phyloP scores from a whole-genome alignment of 2,113 vertebrate genomes.

The Ornithorhynchus anatinus region DNA sequence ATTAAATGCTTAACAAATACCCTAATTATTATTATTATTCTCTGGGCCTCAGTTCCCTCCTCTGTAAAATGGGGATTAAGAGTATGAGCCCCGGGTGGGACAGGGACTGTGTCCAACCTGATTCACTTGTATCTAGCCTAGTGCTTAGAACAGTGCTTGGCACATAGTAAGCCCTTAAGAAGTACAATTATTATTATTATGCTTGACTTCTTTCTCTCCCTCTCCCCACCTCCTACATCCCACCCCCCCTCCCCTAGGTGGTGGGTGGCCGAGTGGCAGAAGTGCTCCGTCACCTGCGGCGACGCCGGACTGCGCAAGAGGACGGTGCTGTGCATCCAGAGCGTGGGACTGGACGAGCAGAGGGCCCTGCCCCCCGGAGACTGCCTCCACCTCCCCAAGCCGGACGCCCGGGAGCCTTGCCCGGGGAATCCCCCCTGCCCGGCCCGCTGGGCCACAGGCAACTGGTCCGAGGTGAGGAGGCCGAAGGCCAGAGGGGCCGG shows the following conservation, averaged over 20 bases:
- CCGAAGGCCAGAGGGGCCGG: fast-evolving
- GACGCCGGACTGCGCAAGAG: slow-evolving; percentile 71
- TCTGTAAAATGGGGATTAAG: no score
- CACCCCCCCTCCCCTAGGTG: slow-evolving; percentile 72
- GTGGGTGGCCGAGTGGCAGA: slow-evolving; percentile 92
- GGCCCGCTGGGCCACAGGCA: slow-evolving; percentile 79
- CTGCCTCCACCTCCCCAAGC: slow-evolving; percentile 80
- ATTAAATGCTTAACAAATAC: no score
- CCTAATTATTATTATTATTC: no score
- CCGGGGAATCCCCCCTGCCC: slow-evolving; percentile 81
- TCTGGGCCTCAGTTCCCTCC: no score
- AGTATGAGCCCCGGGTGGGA: no score
- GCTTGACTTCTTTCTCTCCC: not conserved
- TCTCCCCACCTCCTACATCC: not conserved
- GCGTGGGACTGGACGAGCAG: slow-evolving; percentile 84
- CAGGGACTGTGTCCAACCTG: no score
- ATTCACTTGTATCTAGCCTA: no score
- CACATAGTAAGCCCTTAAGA: no score
- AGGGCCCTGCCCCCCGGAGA: slow-evolving; percentile 70
- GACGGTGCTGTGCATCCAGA: slow-evolving; percentile 85
- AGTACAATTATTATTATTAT: no score
- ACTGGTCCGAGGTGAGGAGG: slow-evolving; percentile 86
- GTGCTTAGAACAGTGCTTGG: no score
- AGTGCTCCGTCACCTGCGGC: slow-evolving; percentile 84
- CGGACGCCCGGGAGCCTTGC: slow-evolving; percentile 69